phyloP scores from a whole-genome alignment of 2,113 vertebrate genomes.

The Corythaeola cristata region DNA sequence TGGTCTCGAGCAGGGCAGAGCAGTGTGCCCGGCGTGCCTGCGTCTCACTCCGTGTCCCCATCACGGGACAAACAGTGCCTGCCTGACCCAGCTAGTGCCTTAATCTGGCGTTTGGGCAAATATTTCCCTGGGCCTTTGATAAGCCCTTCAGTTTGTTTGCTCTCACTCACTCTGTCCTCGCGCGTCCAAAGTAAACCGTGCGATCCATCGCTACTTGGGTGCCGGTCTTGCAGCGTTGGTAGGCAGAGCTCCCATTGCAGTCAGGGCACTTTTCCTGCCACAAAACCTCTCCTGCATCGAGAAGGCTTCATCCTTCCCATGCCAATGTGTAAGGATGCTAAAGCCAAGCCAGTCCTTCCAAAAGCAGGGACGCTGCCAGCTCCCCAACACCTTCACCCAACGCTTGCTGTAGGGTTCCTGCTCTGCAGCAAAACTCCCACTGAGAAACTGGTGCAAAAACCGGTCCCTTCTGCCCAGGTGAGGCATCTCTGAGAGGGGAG shows the following conservation, averaged over 20 bases:
- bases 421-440: neutral
- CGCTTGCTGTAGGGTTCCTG: accelerated
- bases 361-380: neutral
- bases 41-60: neutral
- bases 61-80: neutral
- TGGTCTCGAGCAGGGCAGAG: neutral
- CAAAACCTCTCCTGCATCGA: accelerated
- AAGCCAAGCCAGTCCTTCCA: neutral
- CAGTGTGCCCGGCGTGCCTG: neutral
- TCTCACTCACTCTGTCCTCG: accelerated
- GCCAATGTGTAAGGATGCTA: neutral
- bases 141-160: neutral
- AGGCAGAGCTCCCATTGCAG: neutral
- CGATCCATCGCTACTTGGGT: neutral
- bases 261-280: neutral
- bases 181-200: neutral
- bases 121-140: neutral
- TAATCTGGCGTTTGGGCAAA: neutral
- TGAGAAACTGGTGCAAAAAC: neutral
- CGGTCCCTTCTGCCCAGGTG: neutral
- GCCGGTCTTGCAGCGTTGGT: neutral
- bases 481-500: no score
- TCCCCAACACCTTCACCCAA: neutral
- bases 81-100: neutral
- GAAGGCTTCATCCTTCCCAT: neutral